Percentiles rank a stretch among this genome's conserved stretches.
Evolutionary conservation across 2,888 invertebrate species (phyloP).

Genomic region (Megaustenia siamemsis): DNA sequence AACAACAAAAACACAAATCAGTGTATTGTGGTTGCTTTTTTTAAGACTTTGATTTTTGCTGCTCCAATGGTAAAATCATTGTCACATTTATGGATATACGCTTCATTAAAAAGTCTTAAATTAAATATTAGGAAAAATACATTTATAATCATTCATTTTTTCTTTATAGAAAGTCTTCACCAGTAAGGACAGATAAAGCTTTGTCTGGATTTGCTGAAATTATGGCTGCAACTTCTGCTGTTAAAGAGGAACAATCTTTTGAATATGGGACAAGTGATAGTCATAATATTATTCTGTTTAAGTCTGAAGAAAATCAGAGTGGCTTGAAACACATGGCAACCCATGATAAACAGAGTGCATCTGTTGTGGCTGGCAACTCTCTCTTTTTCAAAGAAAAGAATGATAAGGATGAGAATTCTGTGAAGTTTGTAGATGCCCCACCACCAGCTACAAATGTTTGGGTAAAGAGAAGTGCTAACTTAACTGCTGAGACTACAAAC

Average conservation of each 20-base stretch:
- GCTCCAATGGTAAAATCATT: too few relatives aligned
- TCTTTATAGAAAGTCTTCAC: not conserved
- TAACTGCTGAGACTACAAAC: constrained; percentile 13
- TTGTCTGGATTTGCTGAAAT: not conserved
- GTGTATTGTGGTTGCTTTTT: too few relatives aligned
- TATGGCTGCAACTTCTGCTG: constrained; percentile 50
- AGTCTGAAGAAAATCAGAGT: constrained; percentile 26
- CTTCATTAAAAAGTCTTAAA: too few relatives aligned
- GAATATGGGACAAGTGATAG: constrained; percentile 25
- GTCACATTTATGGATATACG: too few relatives aligned
- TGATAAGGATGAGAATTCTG: constrained; percentile 30
- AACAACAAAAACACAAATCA: too few relatives aligned
- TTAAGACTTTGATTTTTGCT: too few relatives aligned
- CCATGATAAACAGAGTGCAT: constrained; percentile 22
- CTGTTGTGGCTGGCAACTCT: not conserved
- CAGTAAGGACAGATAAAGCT: not conserved
- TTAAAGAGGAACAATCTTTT: constrained; percentile 27
- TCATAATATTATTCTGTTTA: constrained; percentile 30
- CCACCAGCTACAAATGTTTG: constrained; percentile 48
- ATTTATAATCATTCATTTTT: not conserved
- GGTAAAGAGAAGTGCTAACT: constrained; percentile 34
- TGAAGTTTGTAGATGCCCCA: constrained; percentile 53
- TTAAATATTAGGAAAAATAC: too few relatives aligned
- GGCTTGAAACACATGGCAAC: not conserved
- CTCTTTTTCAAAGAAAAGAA: not conserved